Evolutionary conservation across 2,113 vertebrate species (phyloP), one percentile per base, ranked within the genome.

Genomic region (Morone saxatilis): DNA sequence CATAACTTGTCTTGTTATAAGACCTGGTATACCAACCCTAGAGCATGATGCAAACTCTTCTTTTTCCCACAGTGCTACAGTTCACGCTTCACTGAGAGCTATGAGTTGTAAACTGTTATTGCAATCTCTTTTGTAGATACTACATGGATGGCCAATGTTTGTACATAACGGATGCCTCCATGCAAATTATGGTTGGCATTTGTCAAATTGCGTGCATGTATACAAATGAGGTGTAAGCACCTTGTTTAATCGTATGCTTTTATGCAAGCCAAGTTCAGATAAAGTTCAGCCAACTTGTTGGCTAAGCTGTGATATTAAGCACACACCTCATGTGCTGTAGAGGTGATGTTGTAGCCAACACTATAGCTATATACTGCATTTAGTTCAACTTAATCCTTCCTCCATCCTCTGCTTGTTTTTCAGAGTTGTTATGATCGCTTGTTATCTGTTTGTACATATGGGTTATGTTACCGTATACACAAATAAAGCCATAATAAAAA

Each of bases 201-300:
- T 47, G 71, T 40, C 45, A 19, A 56, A 20, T 43, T 8, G 14
- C 5, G 4, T 60, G 45, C 17, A 4, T 38, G n/a, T 19, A 84
- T 70, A 62, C 16, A 53, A 75, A 74, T 70, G 22, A 57, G 25
- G 7, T 36, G 68, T 25, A 20, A 72, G 36, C 40, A 59, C 12
- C 51, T 59, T 48, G 25, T 63, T 22, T 47, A 19, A 63, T 62
- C 5, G 9, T 70, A 60, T 62, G 57, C 13, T 60, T 79, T 71
- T n/a, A 75, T 41, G 1, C 17, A 47, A 59, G 60, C 51, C 20
- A 63, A 75, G 65, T 78, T 84, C 63, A 87, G 53, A 62, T 51
- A 10, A 76, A 68, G 65, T 84, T 67, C 59, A 84, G 57, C 48
- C 56, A 71, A 51, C 22, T 19, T 10, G 17, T 66, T 51, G 11